Evolutionary conservation across 2,113 vertebrate genomes (phyloP), one percentile per base, ranked within the genome.

Genomic region (Speoplatyrhinus poulsoni): DNA sequence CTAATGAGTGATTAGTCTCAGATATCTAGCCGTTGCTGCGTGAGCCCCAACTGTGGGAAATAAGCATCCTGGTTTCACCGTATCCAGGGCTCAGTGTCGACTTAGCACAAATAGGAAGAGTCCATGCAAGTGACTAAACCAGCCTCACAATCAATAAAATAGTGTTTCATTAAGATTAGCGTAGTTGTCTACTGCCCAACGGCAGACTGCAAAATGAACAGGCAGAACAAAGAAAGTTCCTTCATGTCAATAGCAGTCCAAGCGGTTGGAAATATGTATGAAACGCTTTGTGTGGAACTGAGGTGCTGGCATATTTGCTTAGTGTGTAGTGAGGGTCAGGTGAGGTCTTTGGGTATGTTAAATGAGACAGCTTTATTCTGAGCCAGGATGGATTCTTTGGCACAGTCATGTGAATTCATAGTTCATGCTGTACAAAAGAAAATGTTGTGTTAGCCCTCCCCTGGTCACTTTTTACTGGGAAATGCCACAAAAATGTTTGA

Each of bases 1-100:
- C 89, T 91, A 92, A 92, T 92, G 90, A 88, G 79, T 91, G 89
- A 92, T 92, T 92, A 92, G 92, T 92, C 90, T 93, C 92, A 91
- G 82, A 91, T 93, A 90, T 92, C 91, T 88, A 84, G 86, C 83
- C 75, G 53, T 77, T 78, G 84, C 86, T 50, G 69, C 82, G 77
- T 64, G 73, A 73, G 79, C 72, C 71, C 71, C 41, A 73, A 90
- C 86, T 92, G 91, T 93, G 92, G 91, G 92, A 93, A 93, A 91
- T 76, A 68, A 69, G 73, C 61, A 11, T 69, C 77, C 80, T 69
- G 85, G 59, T 83, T 85, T 82, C 89, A 92, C 87, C 86, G 89
- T 91, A 92, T 92, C 83, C 83, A 73, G 41, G 69, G 70, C 82
- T 86, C 85, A 80, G 90, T 91, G 87, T 91, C 80, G 86, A 84